These are phyloP conservation scores for Brachionus angularis DNA, from an alignment of 1,140 invertebrate genomes.

Conservation along the genomic window DNA sequence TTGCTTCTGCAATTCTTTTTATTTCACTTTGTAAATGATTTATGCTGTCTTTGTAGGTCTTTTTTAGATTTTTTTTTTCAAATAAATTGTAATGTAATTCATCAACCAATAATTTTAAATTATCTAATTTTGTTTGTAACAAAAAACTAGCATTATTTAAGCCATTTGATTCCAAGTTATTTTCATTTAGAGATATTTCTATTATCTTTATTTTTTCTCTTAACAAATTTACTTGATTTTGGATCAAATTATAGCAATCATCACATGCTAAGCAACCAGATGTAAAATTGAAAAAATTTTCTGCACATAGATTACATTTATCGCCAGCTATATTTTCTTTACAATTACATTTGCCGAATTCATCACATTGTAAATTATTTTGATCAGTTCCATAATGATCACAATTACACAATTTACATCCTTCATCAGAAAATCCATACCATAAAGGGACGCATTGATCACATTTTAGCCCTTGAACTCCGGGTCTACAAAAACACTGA, in stretches of 20 bases:
- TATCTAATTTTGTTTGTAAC: constrained; percentile 7
- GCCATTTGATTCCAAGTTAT: not conserved
- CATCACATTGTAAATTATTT: constrained; percentile 69
- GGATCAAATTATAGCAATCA: constrained; percentile 38
- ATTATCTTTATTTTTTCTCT: constrained; percentile 8
- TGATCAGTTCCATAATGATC: constrained; percentile 72
- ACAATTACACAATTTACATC: constrained; percentile 81
- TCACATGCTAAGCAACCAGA: constrained; percentile 51
- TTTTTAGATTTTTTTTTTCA: not conserved
- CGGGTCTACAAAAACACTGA: constrained; percentile 76
- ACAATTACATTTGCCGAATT: constrained; percentile 77
- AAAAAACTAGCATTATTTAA: not conserved
- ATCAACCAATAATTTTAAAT: not conserved
- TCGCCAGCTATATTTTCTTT: constrained; percentile 76
- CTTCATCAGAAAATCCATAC: constrained; percentile 75
- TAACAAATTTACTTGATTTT: not conserved
- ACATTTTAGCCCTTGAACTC: constrained; percentile 75
- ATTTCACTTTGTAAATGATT: constrained; percentile 17
- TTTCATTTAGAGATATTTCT: not conserved
- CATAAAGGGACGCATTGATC: constrained; percentile 72
- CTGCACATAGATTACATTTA: constrained; percentile 76
- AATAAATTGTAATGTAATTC: constrained; percentile 13
- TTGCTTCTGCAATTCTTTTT: not conserved
- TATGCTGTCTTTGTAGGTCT: constrained; percentile 1
- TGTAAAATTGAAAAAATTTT: constrained; percentile 59